phyloP scores from a whole-genome alignment of 1,140 invertebrate species.

The Contarinia nasturtii region DNA sequence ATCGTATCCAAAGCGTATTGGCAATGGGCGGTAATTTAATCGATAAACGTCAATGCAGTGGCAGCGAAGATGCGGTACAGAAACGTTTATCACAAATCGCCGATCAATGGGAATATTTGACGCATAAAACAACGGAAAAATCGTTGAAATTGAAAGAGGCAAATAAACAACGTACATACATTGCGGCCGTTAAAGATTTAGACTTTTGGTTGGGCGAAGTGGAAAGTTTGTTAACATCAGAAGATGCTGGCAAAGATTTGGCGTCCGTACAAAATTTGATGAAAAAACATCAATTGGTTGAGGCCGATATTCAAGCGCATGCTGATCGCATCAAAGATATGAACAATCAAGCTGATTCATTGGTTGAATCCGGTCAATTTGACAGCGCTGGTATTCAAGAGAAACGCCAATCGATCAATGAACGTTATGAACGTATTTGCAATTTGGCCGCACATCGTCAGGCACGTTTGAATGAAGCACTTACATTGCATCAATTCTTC shows the following conservation, averaged over 20 bases:
- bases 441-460: constrained; percentile 84
- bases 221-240: constrained; percentile 87
- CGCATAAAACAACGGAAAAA: constrained; percentile 95
- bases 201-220: constrained; percentile 99
- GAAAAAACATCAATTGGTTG: constrained; percentile 97
- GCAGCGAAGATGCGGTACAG: constrained; percentile 81
- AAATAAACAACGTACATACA: constrained; percentile 96
- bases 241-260: constrained; percentile 96
- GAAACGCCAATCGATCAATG: constrained; percentile 81
- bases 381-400: constrained; percentile 85
- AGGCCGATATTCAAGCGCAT: constrained; percentile 90
- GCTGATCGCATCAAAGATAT: constrained; percentile 92
- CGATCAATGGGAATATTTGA: constrained; percentile 96
- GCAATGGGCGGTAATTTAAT: constrained; percentile 93
- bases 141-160: constrained; percentile 96
- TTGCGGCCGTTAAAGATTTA: constrained; percentile 97
- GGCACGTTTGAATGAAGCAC: constrained; percentile 79
- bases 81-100: constrained; percentile 80
- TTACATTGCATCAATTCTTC: constrained; percentile 98
- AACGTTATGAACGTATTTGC: constrained; percentile 81
- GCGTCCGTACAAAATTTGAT: constrained; percentile 97
- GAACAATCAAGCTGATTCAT: constrained; percentile 82
- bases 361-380: constrained; percentile 89
- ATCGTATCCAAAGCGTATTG: constrained; percentile 87
- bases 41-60: constrained; percentile 80